A percentile compares a stretch with the other conserved stretches of the same genome.
Conservation (phyloP, 2,888 invertebrate species). For the Dione juno region DNA sequence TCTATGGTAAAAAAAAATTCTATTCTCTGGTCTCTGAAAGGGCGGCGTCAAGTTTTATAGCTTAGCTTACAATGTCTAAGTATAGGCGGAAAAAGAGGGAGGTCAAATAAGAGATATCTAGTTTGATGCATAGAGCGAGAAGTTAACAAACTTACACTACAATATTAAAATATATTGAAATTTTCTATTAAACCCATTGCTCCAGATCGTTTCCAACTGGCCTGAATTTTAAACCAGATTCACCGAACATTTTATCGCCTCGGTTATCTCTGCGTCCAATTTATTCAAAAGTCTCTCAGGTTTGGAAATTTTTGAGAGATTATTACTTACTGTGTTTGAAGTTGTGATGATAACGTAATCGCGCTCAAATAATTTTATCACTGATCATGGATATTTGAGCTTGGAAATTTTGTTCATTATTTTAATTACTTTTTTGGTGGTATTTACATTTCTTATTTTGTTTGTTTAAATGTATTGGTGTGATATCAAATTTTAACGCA, state of each 20-base stretch:
- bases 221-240: conserved; percentile 22
- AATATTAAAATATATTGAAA: neutral
- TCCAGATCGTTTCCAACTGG: conserved; percentile 25
- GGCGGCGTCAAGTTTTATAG: too few relatives aligned
- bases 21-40: too few relatives aligned
- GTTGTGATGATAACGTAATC: conserved; percentile 17
- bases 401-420: conserved; percentile 7
- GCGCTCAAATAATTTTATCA: conserved; percentile 2
- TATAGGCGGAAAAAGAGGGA: too few relatives aligned
- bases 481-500: neutral
- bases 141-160: too few relatives aligned
- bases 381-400: neutral
- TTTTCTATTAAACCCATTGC: conserved; percentile 31
- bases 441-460: neutral
- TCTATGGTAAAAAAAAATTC: too few relatives aligned
- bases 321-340: conserved; percentile 16
- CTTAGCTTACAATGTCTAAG: too few relatives aligned
- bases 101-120: too few relatives aligned
- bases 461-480: neutral
- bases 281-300: conserved; percentile 19
- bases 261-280: conserved; percentile 20
- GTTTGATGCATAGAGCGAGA: too few relatives aligned
- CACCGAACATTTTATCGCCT: conserved; percentile 20
- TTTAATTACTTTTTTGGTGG: neutral
- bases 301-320: conserved; percentile 15